Conservation (phyloP, 2,888 invertebrate species). For the Andrena minutula region DNA sequence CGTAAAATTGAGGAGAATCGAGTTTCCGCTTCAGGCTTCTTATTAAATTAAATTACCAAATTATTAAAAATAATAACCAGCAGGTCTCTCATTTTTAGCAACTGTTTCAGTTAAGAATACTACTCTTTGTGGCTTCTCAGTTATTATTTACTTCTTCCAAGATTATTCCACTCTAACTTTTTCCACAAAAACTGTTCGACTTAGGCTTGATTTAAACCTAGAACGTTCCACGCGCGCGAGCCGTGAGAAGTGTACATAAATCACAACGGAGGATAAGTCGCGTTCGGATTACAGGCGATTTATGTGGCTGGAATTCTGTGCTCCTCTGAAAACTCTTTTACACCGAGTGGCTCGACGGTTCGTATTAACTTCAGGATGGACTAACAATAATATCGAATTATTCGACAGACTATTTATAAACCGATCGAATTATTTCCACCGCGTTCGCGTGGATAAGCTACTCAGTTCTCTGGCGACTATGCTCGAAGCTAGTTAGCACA, state of each 20-base stretch:
- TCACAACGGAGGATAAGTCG: constrained; percentile 32
- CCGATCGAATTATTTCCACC: neutral
- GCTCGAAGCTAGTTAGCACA: too few species aligned
- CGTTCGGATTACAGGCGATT: constrained; percentile 47
- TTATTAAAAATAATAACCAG: too few species aligned
- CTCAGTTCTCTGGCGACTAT: too few species aligned
- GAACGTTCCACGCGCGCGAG: neutral
- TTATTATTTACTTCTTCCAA: neutral
- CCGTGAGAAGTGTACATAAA: constrained; percentile 28
- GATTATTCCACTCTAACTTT: neutral
- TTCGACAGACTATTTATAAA: neutral
- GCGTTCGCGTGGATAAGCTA: too few species aligned
- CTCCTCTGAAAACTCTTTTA: neutral
- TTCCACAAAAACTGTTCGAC: neutral
- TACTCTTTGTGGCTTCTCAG: neutral
- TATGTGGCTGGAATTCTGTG: constrained; percentile 16
- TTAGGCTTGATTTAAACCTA: constrained; percentile 7
- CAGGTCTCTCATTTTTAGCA: neutral
- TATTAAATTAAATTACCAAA: too few species aligned
- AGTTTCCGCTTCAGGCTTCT: too few species aligned
- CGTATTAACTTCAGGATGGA: neutral
- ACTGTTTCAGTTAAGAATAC: neutral
- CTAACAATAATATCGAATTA: neutral
- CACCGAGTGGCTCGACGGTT: neutral
- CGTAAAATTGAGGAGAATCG: too few species aligned